Conservation (phyloP, 2,888 invertebrate species). For the Deroplatys truncata region DNA sequence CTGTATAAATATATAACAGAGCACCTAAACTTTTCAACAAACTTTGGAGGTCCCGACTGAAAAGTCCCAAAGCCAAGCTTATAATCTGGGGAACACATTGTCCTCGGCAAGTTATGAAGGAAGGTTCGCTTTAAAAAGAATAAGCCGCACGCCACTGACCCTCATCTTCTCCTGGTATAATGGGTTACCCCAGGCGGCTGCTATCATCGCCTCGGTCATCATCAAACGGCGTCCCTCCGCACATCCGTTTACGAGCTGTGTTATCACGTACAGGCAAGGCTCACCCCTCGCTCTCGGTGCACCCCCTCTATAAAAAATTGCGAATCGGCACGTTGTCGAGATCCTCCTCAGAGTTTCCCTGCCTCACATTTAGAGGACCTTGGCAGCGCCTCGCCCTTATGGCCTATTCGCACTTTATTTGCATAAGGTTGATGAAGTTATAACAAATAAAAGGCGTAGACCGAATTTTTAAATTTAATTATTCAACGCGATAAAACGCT, state of each 20-base stretch:
- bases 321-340: not conserved
- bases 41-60: no score
- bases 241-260: not conserved
- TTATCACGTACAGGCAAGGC: not conserved
- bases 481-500: no score
- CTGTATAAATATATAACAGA: no score
- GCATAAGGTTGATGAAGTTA: no score
- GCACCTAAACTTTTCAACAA: no score
- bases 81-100: no score
- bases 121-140: not conserved
- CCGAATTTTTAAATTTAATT: no score
- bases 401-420: no score
- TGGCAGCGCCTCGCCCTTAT: not conserved
- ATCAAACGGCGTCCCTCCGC: not conserved
- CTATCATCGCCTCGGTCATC: not conserved
- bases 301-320: not conserved
- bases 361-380: no score
- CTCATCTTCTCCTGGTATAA: not conserved
- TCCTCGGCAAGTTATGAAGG: no score
- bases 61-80: no score
- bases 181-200: not conserved
- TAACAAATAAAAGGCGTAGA: no score
- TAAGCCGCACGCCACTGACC: not conserved
- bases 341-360: not conserved
- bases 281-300: not conserved